Evolutionary conservation across 2,797 vertebrate species (phyloP).

Genomic region (Botia kubotai): DNA sequence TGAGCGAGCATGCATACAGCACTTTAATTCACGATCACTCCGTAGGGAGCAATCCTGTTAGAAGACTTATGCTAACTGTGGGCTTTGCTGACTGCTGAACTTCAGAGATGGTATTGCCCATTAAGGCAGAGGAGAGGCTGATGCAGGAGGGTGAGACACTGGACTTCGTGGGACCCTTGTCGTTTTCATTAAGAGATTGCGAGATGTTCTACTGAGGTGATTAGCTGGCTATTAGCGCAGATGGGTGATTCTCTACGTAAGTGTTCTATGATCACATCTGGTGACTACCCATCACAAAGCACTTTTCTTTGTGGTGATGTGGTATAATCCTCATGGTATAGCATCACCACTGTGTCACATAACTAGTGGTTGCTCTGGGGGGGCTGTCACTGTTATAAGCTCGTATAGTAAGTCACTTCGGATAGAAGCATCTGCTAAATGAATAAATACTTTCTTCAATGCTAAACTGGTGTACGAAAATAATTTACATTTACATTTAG

Average conservation of each 20-base stretch:
- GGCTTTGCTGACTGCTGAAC: conserved; percentile 43
- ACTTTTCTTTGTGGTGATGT: background rate
- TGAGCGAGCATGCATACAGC: conserved; percentile 48
- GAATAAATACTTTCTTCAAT: background rate
- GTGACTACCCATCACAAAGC: background rate
- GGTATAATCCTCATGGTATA: background rate
- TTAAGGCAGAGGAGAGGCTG: conserved; percentile 3
- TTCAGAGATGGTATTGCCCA: conserved; percentile 42
- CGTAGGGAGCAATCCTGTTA: conserved; percentile 63
- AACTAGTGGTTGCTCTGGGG: background rate
- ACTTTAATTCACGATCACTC: conserved; percentile 67
- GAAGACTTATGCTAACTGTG: conserved; percentile 44
- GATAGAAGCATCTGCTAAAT: background rate
- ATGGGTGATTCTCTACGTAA: background rate
- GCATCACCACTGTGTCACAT: background rate
- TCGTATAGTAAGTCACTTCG: background rate
- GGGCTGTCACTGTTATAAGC: background rate
- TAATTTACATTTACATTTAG: no score
- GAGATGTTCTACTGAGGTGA: background rate
- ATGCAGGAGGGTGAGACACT: conserved; percentile 16
- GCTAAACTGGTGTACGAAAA: no score
- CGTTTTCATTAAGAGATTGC: background rate
- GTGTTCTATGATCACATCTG: conserved; percentile 1
- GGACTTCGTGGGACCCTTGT: background rate
- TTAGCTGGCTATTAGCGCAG: background rate